Evolutionary conservation across 2,888 invertebrate species (phyloP).

Genomic region (Caenorhabditis sp.): DNA sequence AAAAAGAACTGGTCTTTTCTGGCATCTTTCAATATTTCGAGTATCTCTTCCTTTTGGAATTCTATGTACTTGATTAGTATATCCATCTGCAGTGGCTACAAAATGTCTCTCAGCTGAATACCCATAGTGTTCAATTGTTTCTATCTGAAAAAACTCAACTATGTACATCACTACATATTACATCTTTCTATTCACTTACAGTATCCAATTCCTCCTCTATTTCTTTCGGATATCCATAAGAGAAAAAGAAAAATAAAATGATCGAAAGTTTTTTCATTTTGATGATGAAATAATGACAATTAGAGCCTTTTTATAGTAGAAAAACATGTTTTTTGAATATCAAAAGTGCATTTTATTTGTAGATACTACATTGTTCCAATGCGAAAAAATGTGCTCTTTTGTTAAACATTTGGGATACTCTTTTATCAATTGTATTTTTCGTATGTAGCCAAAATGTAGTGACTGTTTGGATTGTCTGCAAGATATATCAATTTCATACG

Average conservation of each 20-base stretch:
- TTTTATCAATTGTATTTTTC: too few relatives aligned
- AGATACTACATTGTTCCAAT: too few relatives aligned
- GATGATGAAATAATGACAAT: too few relatives aligned
- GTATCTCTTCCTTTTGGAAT: conserved; percentile 29
- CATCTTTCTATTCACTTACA: background rate
- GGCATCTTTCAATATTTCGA: conserved; percentile 20
- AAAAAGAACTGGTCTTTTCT: conserved; percentile 20
- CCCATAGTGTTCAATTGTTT: conserved; percentile 14
- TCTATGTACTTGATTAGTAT: conserved; percentile 31
- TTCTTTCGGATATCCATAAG: background rate
- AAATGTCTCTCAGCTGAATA: conserved; percentile 30
- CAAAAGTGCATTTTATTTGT: too few relatives aligned
- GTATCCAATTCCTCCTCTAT: background rate
- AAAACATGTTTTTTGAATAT: too few relatives aligned
- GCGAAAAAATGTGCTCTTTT: too few relatives aligned
- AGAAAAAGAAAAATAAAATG: background rate
- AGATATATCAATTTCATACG: too few relatives aligned
- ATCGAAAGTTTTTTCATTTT: too few relatives aligned
- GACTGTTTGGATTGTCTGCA: too few relatives aligned
- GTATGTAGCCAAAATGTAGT: too few relatives aligned
- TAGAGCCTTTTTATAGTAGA: too few relatives aligned
- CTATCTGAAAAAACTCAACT: background rate
- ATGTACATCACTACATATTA: background rate
- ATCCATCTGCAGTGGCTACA: conserved; percentile 35
- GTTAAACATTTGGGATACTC: too few relatives aligned